Base-by-base conservation (phyloP, 2,888 invertebrate genomes). In the Thereva nobilitata region DNA sequence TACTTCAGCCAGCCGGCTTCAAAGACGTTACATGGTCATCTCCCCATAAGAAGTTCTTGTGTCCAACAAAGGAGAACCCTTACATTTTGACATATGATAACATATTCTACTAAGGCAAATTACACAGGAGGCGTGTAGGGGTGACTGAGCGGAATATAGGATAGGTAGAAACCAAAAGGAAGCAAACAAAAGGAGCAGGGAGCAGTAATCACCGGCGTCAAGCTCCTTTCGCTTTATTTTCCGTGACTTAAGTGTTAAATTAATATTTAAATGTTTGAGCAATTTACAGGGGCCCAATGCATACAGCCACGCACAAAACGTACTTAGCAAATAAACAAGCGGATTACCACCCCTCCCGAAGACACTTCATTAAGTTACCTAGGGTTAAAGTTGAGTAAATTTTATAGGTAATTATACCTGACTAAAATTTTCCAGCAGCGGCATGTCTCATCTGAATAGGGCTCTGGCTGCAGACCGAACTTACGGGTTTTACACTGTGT, bases 1-100 rank as follows among this genome's bases (percentile, higher is more conserved):
- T 86, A 72, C 67, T 86, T 70, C 79, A 84, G 74, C 83, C 83
- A 9, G 78, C 80, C 5, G 83, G 82, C 0, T 70, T 75, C n/a
- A 85, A 85, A 74, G 72, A 78, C 4, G 67, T 66, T 4, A 73
- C 74, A 50, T 83, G 81, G 82, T 57, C 67, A 4, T 72, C 74
- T 38, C 68, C 76, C 37, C 80, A 81, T 66, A 69, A 76, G 38
- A 76, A 72, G 69, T 81, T 85, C 69, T 40, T 76, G 3, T 86
- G 86, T 70, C 85, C 85, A 9, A 81, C 83, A 1, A 67, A 75
- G 64, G 74, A 81, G 23, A 74, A 74, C 66, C 85, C 85, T 0
- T 86, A 80, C 72, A 75, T 86, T 49, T 77, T 73, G 64, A 82
- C 82, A 5, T 72, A 74, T 65, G 73, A 74, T 56, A 74, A 74